These are phyloP conservation scores for Zaprionus nigranus DNA, from an alignment of 1,140 invertebrate genomes.

Conservation along the genomic window DNA sequence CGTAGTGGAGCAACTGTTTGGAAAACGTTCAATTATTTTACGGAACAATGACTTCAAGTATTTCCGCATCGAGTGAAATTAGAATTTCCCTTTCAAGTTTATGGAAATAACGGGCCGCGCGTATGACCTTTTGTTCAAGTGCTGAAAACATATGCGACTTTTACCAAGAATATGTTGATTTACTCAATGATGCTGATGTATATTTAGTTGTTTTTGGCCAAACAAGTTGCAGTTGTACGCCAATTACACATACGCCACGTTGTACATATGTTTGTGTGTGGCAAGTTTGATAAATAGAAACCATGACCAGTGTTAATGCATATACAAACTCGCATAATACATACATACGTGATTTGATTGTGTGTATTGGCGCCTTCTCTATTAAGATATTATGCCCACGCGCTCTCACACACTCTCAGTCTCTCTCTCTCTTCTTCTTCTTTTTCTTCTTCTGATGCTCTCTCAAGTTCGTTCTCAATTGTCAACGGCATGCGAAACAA, in stretches of 20 bases:
- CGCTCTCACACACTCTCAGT: neutral
- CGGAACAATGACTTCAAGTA: slow-evolving; percentile 19
- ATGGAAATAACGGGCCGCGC: slow-evolving; percentile 7
- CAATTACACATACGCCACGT: slow-evolving; percentile 57
- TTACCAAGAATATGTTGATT: slow-evolving; percentile 1
- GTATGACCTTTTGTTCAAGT: neutral
- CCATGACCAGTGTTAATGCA: slow-evolving; percentile 41
- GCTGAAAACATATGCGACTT: neutral
- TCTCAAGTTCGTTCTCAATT: slow-evolving; percentile 7
- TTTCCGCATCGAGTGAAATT: slow-evolving; percentile 3
- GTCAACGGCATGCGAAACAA: slow-evolving; percentile 27
- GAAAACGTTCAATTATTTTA: slow-evolving; percentile 14
- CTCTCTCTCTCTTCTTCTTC: too few species aligned
- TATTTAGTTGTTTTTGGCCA: slow-evolving; percentile 12
- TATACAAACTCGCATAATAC: neutral
- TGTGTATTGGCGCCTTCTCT: slow-evolving; percentile 44
- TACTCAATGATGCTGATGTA: neutral
- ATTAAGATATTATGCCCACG: slow-evolving; percentile 20
- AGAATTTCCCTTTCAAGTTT: slow-evolving; percentile 10
- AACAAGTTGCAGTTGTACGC: slow-evolving; percentile 44
- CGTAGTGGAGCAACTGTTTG: slow-evolving; percentile 18
- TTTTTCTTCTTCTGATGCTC: slow-evolving; percentile 2
- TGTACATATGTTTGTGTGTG: slow-evolving; percentile 21
- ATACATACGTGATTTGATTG: slow-evolving; percentile 6
- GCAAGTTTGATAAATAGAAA: slow-evolving; percentile 22